Conservation (phyloP, 2,797 vertebrate genomes). For the Mormyrops attenuatus region DNA sequence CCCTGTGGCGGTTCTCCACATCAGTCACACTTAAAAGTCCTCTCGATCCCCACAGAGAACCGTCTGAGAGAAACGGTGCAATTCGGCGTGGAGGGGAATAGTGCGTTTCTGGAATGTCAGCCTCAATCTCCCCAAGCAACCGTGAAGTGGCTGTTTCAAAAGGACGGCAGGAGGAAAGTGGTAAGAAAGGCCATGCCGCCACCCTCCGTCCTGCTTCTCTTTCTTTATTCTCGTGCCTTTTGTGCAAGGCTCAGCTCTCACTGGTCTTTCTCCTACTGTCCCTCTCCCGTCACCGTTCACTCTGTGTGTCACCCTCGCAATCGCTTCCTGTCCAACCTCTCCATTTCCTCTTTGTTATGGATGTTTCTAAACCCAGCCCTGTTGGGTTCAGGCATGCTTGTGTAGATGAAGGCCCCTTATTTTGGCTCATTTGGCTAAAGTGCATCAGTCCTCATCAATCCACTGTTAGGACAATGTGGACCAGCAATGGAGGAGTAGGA, state of each 20-base stretch:
- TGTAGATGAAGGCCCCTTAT: background rate
- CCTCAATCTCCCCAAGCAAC: conserved; percentile 72
- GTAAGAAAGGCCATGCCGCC: conserved; percentile 47
- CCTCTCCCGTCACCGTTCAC: background rate
- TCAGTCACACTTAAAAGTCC: background rate
- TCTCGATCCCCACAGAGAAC: conserved; percentile 61
- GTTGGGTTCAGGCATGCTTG: background rate
- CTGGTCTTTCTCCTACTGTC: background rate
- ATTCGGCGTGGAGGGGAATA: conserved; percentile 79
- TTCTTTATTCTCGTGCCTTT: background rate
- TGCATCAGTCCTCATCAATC: background rate
- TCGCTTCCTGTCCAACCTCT: background rate
- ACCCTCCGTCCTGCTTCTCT: background rate
- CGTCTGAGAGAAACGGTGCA: conserved; percentile 71
- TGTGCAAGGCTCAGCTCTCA: background rate
- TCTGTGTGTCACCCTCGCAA: background rate
- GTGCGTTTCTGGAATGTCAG: conserved; percentile 75
- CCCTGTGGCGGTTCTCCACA: background rate
- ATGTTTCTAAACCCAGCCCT: background rate
- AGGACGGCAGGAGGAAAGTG: conserved; percentile 69
- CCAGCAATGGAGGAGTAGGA: background rate
- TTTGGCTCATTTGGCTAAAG: background rate
- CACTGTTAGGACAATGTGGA: background rate
- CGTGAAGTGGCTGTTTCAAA: conserved; percentile 75
- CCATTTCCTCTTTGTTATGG: background rate